Evolutionary conservation across 1,140 invertebrate genomes (phyloP).

Genomic region (Triops longicaudatus): DNA sequence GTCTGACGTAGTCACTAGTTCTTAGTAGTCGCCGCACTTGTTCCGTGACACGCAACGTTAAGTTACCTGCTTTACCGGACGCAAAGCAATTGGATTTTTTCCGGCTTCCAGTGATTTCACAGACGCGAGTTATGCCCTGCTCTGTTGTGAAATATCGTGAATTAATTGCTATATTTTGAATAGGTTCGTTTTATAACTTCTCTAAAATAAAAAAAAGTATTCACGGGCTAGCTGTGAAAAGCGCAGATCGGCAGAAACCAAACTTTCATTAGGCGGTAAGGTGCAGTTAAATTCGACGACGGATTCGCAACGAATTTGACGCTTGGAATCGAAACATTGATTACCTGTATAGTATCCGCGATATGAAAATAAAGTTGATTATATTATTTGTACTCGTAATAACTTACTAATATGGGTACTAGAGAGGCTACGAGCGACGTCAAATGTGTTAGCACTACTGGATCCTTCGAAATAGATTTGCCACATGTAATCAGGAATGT

Average conservation of each 20-base stretch:
- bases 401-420: not conserved
- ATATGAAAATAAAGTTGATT: not conserved
- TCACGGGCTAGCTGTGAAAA: not conserved
- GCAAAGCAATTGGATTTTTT: not conserved
- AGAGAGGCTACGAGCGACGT: not conserved
- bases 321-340: not conserved
- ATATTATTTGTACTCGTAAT: not conserved
- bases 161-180: not conserved
- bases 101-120: not conserved
- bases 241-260: not conserved
- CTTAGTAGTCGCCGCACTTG: not conserved
- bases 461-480: not conserved
- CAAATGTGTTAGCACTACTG: not conserved
- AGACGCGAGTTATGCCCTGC: not conserved
- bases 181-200: not conserved
- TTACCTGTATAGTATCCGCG: not conserved
- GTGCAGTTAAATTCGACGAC: not conserved
- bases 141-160: not conserved
- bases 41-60: not conserved
- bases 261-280: not conserved
- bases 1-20: not conserved
- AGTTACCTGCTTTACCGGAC: not conserved
- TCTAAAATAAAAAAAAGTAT: not conserved
- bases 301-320: not conserved
- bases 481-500: not conserved